A percentile compares a stretch with the other conserved stretches of the same genome.
Evolutionary conservation across 2,888 invertebrate genomes (phyloP).

Genomic region (Noctua janthe): DNA sequence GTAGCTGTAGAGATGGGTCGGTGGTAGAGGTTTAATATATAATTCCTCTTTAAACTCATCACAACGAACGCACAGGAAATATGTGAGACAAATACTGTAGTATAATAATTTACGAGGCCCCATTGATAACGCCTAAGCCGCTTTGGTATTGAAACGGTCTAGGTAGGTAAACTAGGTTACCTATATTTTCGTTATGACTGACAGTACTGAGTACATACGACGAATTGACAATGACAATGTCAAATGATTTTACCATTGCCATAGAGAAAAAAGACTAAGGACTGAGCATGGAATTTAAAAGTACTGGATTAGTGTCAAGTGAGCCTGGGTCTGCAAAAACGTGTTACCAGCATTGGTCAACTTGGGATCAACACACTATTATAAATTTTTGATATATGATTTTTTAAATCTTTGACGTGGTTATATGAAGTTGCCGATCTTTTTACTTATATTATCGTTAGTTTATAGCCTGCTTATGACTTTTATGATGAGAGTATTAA

Average conservation of each 20-base stretch:
- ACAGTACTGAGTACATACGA: neutral
- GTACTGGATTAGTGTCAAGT: neutral
- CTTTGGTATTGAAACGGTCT: neutral
- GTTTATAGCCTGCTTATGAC: too few species aligned
- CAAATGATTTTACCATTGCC: neutral
- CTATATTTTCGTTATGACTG: neutral
- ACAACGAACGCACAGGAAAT: conserved; percentile 69
- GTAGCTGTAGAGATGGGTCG: conserved; percentile 96
- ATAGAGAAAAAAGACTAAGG: neutral
- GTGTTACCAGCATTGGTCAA: neutral
- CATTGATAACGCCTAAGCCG: conserved; percentile 49
- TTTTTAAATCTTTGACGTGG: too few species aligned
- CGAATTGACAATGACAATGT: neutral
- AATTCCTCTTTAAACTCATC: conserved; percentile 97
- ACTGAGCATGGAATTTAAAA: neutral
- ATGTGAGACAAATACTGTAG: conserved; percentile 54
- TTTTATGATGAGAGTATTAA: too few species aligned
- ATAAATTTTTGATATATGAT: too few species aligned
- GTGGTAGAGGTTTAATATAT: conserved; percentile 95
- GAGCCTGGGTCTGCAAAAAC: neutral
- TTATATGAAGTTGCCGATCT: too few species aligned
- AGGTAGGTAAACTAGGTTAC: neutral
- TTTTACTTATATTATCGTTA: too few species aligned
- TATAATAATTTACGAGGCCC: conserved; percentile 51
- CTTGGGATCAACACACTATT: too few species aligned